Conservation (phyloP, 2,888 invertebrate species). For the Parochlus steinenii region DNA sequence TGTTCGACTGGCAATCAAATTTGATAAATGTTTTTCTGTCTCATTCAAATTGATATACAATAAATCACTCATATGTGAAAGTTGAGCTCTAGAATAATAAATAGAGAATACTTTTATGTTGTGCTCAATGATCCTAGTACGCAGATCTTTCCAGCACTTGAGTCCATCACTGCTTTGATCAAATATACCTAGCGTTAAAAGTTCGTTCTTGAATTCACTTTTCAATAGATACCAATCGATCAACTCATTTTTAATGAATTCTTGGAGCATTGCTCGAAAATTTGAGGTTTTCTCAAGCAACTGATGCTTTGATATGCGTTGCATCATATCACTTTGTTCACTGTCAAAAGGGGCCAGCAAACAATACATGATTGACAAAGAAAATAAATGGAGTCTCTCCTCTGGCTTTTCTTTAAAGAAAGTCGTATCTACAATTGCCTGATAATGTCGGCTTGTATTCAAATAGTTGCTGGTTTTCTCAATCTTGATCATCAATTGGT, state of each 20-base stretch:
- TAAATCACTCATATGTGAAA: constrained; percentile 75
- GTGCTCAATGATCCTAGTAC: constrained; percentile 87
- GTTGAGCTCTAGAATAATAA: constrained; percentile 78
- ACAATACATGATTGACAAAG: constrained; percentile 74
- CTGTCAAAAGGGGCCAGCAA: constrained; percentile 81
- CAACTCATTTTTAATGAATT: constrained; percentile 81
- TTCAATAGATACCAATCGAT: constrained; percentile 80
- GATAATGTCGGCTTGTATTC: constrained; percentile 80
- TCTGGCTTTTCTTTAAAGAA: constrained; percentile 44
- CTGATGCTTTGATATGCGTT: constrained; percentile 68
- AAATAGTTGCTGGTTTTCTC: constrained; percentile 77
- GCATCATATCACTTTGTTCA: constrained; percentile 84
- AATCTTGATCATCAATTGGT: constrained; percentile 67
- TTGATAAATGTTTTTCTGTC: constrained; percentile 81
- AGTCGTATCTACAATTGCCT: constrained; percentile 65
- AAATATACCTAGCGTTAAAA: constrained; percentile 60
- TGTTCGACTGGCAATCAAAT: constrained; percentile 69
- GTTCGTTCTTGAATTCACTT: constrained; percentile 57
- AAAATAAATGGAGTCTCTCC: constrained; percentile 49
- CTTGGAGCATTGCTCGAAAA: constrained; percentile 55
- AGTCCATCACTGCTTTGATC: constrained; percentile 50
- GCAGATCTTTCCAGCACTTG: constrained; percentile 77
- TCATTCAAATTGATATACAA: constrained; percentile 67
- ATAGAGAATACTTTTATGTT: constrained; percentile 91
- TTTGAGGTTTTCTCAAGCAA: constrained; percentile 59